Conservation (phyloP, 1,140 invertebrate genomes). For the Rhagoletis pomonella region DNA sequence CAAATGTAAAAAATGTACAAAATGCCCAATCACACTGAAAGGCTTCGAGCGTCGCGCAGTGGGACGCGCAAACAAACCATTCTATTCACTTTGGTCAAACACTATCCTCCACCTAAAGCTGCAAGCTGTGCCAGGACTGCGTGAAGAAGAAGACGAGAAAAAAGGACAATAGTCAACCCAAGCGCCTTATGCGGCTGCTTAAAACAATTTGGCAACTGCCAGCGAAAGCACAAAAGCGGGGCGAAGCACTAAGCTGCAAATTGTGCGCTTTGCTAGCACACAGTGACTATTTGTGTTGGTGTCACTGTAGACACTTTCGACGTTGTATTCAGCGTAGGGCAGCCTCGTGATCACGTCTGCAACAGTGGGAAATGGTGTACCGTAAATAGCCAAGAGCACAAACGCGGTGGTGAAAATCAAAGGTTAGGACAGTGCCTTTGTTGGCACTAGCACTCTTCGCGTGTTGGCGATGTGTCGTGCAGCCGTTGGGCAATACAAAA, state of each 20-base stretch:
- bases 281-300: not conserved
- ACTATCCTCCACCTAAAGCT: no score
- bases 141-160: not conserved
- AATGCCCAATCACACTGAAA: not conserved
- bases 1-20: not conserved
- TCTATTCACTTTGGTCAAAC: no score
- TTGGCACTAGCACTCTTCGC: not conserved
- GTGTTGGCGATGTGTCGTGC: not conserved
- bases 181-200: constrained; percentile 20
- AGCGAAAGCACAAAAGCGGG: not conserved
- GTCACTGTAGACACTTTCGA: not conserved
- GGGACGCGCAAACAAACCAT: not conserved
- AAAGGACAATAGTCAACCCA: not conserved
- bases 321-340: not conserved
- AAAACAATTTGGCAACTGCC: constrained; percentile 21
- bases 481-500: not conserved
- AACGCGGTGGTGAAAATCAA: not conserved
- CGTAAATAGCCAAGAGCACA: constrained; percentile 7
- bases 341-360: not conserved
- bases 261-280: not conserved
- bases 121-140: not conserved
- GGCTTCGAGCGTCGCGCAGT: not conserved
- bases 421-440: not conserved
- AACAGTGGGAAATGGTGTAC: constrained; percentile 5
- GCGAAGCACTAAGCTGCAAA: not conserved